Evolutionary conservation across 2,888 invertebrate species (phyloP), one percentile per base, ranked within the genome.

Genomic region (Caenorhabditis auriculariae): DNA sequence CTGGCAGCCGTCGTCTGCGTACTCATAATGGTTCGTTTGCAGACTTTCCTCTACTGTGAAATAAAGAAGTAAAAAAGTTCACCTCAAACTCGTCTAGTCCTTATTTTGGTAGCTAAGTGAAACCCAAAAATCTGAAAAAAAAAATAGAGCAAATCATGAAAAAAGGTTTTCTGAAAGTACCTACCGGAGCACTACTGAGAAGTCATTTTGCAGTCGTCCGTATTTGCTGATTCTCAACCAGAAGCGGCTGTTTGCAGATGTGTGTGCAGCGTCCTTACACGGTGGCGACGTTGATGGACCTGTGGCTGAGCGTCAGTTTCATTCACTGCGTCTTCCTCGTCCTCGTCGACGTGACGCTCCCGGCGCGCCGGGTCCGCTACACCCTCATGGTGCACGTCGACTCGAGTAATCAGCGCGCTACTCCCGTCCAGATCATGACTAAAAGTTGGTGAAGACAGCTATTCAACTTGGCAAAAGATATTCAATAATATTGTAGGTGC

Each of bases 221-320:
- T n/a, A n/a, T n/a, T n/a, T n/a, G n/a, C n/a, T n/a, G n/a, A n/a
- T n/a, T n/a, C n/a, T n/a, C n/a, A n/a, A n/a, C n/a, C n/a, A n/a
- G n/a, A n/a, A n/a, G n/a, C n/a, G n/a, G n/a, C n/a, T 28, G 19
- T 7, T 51, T 62, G 12, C 53, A 72, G 72, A 56, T 70, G 27
- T 60, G 67, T 29, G 60, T 68, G 9, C 54, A 57, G 37, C 67
- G 69, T 21, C 53, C 64, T 21, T 61, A 64, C 42, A 54, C 68
- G 7, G 58, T 68, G 17, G 63, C 73, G 24, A 75, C 72, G 17
- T 54, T 79, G 41, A 66, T 75, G 56, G 78, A 79, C 59, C 63
- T 80, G 21, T 80, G 79, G 79, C 55, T 80, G 27, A 69, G 71
- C 41, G 69, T 67, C 27, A 74, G 72, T 39, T 73, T 80, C 45